A percentile compares a stretch with the other conserved stretches of the same genome.
phyloP scores from a whole-genome alignment of 1,140 invertebrate genomes.

The Cyphomyrmex costatus region DNA sequence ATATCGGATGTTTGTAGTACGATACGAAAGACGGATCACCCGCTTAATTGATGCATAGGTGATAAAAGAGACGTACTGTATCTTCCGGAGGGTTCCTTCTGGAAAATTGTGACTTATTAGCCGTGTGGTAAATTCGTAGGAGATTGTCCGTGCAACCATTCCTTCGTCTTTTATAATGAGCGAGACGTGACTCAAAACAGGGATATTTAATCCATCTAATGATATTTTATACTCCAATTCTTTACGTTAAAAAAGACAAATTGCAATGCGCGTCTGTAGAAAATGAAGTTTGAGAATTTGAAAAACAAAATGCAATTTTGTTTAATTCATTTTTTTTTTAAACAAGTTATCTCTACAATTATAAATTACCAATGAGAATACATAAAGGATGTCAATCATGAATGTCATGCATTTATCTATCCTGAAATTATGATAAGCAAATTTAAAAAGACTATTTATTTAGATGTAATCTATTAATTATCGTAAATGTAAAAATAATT shows the following conservation, averaged over 20 bases:
- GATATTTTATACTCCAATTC: constrained; percentile 46
- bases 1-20: constrained; percentile 31
- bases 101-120: constrained; percentile 57
- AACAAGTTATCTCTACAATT: background rate
- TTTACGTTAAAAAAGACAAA: constrained; percentile 4
- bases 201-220: constrained; percentile 43
- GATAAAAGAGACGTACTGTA: constrained; percentile 7
- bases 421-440: background rate
- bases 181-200: constrained; percentile 45
- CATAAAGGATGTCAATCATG: background rate
- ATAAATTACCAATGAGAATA: background rate
- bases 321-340: background rate
- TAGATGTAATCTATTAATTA: background rate
- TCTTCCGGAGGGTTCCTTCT: background rate
- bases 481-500: background rate
- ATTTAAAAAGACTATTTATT: background rate
- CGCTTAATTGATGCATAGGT: constrained; percentile 67
- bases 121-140: background rate
- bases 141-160: constrained; percentile 3
- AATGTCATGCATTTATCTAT: background rate
- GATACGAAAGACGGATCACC: constrained; percentile 60
- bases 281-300: background rate
- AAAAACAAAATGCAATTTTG: background rate
- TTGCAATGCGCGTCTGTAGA: background rate
- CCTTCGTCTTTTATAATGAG: constrained; percentile 8